Conservation (phyloP, 2,113 vertebrate genomes). For the Hylia prasina region DNA sequence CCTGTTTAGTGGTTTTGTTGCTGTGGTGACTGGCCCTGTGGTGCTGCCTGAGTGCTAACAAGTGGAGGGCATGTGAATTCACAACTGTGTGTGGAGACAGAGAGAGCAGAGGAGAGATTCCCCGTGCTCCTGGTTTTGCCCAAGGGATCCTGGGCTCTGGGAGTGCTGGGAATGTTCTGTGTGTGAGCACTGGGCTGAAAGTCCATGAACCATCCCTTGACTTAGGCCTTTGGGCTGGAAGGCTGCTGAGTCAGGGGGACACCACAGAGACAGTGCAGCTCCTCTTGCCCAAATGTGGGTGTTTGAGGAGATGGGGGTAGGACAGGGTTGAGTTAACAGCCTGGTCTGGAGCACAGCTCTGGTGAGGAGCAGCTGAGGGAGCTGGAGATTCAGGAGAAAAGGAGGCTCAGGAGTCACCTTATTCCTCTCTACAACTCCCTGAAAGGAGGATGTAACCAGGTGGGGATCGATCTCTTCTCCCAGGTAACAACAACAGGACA, state of each 20-base stretch:
- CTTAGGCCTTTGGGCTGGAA: background rate
- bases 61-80: background rate
- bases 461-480: background rate
- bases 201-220: background rate
- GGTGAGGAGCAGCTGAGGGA: background rate
- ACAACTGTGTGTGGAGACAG: background rate
- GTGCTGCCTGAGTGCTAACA: background rate
- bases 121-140: background rate
- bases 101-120: background rate
- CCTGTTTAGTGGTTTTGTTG: background rate
- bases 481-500: too few relatives aligned
- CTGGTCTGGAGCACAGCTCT: background rate
- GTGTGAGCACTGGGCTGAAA: background rate
- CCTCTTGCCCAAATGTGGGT: background rate
- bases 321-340: background rate
- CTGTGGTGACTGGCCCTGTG: background rate
- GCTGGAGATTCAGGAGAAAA: background rate
- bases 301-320: background rate
- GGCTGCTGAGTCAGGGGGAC: background rate
- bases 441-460: background rate
- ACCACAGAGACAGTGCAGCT: background rate
- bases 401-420: background rate
- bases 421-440: too few relatives aligned
- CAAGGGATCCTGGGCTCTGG: background rate
- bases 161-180: background rate